Conservation (phyloP, 35 echinoderm and acorn worm species). For the Hemicentrotus pulcherrimus region DNA sequence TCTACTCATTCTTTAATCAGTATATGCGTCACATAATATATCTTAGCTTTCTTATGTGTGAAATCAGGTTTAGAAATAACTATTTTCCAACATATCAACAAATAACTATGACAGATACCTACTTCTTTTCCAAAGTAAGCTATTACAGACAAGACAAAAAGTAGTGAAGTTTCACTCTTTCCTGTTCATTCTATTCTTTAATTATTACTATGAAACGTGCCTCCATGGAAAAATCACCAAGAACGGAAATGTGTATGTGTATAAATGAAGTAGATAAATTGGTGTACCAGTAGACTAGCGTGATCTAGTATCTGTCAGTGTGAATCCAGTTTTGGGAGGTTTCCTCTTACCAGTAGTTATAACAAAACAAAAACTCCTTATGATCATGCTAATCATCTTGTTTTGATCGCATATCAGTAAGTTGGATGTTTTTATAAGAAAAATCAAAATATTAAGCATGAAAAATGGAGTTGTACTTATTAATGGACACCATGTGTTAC, state of each 20-base stretch:
- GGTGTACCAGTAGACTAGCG: neutral
- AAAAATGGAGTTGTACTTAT: neutral
- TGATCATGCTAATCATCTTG: neutral
- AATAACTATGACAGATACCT: neutral
- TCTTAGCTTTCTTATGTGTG: neutral
- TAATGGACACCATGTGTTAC: neutral
- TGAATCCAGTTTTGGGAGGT: neutral
- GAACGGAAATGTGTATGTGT: neutral
- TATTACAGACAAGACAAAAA: neutral
- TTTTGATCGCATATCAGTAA: neutral
- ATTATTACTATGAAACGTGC: conserved; percentile 5
- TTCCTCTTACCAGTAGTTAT: neutral
- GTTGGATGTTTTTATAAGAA: neutral
- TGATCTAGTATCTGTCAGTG: neutral
- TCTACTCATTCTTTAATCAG: neutral
- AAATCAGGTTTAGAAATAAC: neutral
- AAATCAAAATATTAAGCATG: neutral
- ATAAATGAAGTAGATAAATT: conserved; percentile 6
- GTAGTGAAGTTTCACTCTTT: neutral
- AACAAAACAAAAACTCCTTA: neutral
- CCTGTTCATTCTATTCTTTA: neutral
- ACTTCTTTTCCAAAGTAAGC: neutral
- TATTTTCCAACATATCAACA: neutral
- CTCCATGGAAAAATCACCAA: neutral
- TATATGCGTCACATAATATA: neutral